Evolutionary conservation across 2,797 vertebrate genomes (phyloP), one percentile per base, ranked within the genome.

Genomic region (Tapirus indicus): DNA sequence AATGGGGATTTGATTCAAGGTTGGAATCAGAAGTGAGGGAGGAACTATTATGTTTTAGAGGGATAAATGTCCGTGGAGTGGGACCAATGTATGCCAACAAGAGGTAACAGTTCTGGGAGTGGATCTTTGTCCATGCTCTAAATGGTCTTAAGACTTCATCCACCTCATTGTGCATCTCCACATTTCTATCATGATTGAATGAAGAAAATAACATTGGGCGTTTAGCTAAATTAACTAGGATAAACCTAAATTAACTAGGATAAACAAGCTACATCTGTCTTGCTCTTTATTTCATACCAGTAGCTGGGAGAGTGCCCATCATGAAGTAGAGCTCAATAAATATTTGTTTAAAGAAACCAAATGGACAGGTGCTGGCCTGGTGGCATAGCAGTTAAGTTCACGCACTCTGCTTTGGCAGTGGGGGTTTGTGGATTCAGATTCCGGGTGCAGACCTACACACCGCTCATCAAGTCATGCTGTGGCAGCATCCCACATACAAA

Each of bases 11-110:
- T 69, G 75, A 86, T 64, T 60, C 38, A 91, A 94, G 25, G 20
- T 62, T 64, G 69, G n/a, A 82, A 14, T 88, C 71, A 38, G 41
- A 84, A 72, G 49, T 27, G 29, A 86, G 58, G 84, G 17, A 69
- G 32, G 27, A 29, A 69, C 52, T 21, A 1, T 35, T 58, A 17
- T 17, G 44, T 44, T 23, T 92, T 44, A 27, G 41, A 69, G 6
- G 27, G 20, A 29, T 9, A 1, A 29, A 7, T 7, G 3, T 35
- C 32, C 16, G 7, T 1, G 38, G 21, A 49, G 13, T 47, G 9
- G 71, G 23, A n/a, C 10, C 60, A n/a, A 0, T 0, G 2, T 44
- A 23, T 60, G 4, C 60, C 13, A 8, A 10, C 14, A 12, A n/a
- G 60, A 47, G 38, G 13, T 56, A 54, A 8, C 0, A 0, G 0